A percentile compares a stretch with the other conserved stretches of the same genome.
These are phyloP conservation scores for Harpagoxenus sublaevis DNA, from an alignment of 2,888 invertebrate species.

Conservation along the genomic window DNA sequence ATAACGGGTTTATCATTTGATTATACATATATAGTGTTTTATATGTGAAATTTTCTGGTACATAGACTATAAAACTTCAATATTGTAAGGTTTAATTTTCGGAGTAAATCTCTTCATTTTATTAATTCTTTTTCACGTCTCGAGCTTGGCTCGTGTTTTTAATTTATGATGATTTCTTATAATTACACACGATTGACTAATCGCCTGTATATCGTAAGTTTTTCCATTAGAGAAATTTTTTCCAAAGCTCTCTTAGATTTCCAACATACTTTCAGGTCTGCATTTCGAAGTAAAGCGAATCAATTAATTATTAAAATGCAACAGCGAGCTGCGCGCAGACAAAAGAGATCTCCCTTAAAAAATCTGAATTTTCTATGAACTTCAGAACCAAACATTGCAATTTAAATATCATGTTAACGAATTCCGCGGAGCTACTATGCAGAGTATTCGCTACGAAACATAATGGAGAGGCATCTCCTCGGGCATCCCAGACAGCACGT, in stretches of 20 bases:
- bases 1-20: background rate
- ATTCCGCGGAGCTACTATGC: background rate
- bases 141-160: background rate
- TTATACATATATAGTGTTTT: background rate
- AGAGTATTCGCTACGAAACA: background rate
- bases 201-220: background rate
- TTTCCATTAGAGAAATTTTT: background rate
- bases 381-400: background rate
- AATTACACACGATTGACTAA: constrained; percentile 2
- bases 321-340: background rate
- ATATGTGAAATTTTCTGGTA: background rate
- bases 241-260: background rate
- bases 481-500: no score
- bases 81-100: background rate
- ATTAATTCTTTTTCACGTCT: background rate
- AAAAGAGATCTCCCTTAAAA: background rate
- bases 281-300: background rate
- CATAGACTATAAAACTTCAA: background rate
- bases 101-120: background rate
- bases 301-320: constrained; percentile 25
- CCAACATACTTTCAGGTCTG: background rate
- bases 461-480: background rate
- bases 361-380: background rate
- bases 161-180: background rate
- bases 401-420: constrained; percentile 6